Base-by-base conservation (phyloP, 2,113 vertebrate genomes). In the Periophthalmus modestus region DNA sequence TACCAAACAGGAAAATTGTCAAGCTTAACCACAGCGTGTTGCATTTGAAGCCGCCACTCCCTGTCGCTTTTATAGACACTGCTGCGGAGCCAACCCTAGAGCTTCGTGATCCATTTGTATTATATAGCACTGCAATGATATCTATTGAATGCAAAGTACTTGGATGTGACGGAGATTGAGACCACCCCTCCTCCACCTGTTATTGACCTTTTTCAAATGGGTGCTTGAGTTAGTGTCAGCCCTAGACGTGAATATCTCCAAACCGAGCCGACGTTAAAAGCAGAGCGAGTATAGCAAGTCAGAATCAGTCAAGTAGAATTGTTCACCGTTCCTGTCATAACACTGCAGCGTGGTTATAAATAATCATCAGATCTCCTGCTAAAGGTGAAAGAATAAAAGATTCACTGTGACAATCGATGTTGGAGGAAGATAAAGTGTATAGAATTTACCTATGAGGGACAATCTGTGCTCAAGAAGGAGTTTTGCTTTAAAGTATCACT, bases 1-100 rank as follows among this genome's bases (percentile, higher is more conserved):
- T 77, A 68, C 11, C 59, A 79, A 71, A 50, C 52, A 79, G 74
- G 47, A 77, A 84, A 89, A 87, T 85, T 85, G 81, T 84, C 82
- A 72, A 88, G 77, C 78, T 52, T 74, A 43, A 43, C 7, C 39
- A 43, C 39, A 43, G 39, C 2, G 39, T 43, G 39, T 43, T 43
- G 10, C 10, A 43, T 78, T 76, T 52, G 69, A 39, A 84, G 72
- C 75, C 78, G 63, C 66, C 14, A 33, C 62, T 54, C 65, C 54
- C 67, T 50, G 23, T 70, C 24, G 69, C 67, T 52, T 71, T 75
- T 74, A 55, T 21, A 63, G 48, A 72, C 71, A 74, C 48, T 63
- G 79, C 55, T 39, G 36, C 62, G 18, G 62, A 70, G 69, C 39
- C 48, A 36, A 69, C 16, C 14, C 14, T 6, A 13, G 24, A 61